phyloP scores from a whole-genome alignment of 2,797 vertebrate genomes.

The Amblyopsis hoosieri region DNA sequence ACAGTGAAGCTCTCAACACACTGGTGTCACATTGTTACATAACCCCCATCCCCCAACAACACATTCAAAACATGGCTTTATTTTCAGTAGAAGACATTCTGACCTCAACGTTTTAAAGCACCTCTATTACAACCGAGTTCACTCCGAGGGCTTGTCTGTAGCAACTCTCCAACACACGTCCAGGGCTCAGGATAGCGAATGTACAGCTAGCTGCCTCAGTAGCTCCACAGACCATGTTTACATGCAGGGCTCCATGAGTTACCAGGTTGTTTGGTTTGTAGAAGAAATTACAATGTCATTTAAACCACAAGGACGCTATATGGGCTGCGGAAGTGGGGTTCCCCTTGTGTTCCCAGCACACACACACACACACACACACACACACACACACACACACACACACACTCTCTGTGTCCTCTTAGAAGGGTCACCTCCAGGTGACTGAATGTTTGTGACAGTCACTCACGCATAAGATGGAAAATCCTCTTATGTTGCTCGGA shows the following conservation, averaged over 20 bases:
- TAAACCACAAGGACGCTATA: neutral
- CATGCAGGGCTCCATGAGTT: neutral
- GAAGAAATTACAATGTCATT: neutral
- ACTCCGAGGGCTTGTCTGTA: too few species aligned
- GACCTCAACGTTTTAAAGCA: too few species aligned
- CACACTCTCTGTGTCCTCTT: slow-evolving; percentile 1
- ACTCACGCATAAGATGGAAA: slow-evolving; percentile 66
- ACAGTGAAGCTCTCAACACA: slow-evolving; percentile 19
- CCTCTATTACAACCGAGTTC: too few species aligned
- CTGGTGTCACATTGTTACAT: slow-evolving; percentile 21
- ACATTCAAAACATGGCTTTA: slow-evolving; percentile 3
- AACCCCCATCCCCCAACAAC: slow-evolving; percentile 2
- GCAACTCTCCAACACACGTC: too few species aligned
- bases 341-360: neutral
- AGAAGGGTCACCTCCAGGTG: slow-evolving; percentile 62
- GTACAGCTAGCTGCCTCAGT: too few species aligned
- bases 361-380: neutral
- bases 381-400: neutral
- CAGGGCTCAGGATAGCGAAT: too few species aligned
- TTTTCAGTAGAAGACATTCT: slow-evolving; percentile 1
- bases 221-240: too few species aligned
- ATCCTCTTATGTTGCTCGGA: slow-evolving; percentile 60
- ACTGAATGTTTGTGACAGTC: slow-evolving; percentile 64
- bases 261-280: neutral
- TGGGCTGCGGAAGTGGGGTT: slow-evolving; percentile 1